A percentile compares a stretch with the other conserved stretches of the same genome.
phyloP scores from a whole-genome alignment of 2,888 invertebrate genomes.

The Drosophila cognata region DNA sequence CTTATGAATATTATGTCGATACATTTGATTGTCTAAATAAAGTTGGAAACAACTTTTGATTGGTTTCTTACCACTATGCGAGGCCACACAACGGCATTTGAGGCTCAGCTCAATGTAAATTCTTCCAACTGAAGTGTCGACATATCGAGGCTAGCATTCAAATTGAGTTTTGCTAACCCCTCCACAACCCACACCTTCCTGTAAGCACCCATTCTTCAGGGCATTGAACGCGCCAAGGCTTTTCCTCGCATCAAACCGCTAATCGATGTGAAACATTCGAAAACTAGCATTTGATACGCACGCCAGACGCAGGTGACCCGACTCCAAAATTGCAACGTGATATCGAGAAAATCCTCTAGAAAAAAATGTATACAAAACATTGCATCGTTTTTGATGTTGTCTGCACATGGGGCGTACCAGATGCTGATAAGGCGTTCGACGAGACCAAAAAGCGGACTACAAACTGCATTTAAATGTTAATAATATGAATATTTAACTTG shows the following conservation, averaged over 20 bases:
- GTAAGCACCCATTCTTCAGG: slow-evolving; percentile 10
- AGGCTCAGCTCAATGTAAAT: slow-evolving; percentile 43
- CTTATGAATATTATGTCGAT: neutral
- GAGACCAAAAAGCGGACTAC: slow-evolving; percentile 8
- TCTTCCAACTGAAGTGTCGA: slow-evolving; percentile 49
- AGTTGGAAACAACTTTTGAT: neutral
- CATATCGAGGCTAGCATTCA: slow-evolving; percentile 50
- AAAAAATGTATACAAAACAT: slow-evolving; percentile 11
- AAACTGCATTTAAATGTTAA: slow-evolving; percentile 55
- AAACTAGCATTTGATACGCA: slow-evolving; percentile 49
- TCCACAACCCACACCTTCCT: neutral
- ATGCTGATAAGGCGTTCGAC: slow-evolving; percentile 10
- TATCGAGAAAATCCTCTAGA: slow-evolving; percentile 1
- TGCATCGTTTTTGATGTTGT: slow-evolving; percentile 25
- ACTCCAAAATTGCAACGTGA: slow-evolving; percentile 65
- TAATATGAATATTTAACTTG: slow-evolving; percentile 58
- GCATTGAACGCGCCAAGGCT: slow-evolving; percentile 70
- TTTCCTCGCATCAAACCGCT: slow-evolving; percentile 70
- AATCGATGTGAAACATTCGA: slow-evolving; percentile 23
- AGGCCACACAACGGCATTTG: slow-evolving; percentile 62
- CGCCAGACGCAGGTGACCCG: slow-evolving; percentile 75
- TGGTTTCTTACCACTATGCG: slow-evolving; percentile 38
- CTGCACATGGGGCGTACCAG: slow-evolving; percentile 30
- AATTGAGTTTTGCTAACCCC: slow-evolving; percentile 24
- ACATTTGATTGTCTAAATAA: neutral